A percentile compares a stretch with the other conserved stretches of the same genome.
Conservation (phyloP, 2,888 invertebrate genomes). For the Cinara cedri region DNA sequence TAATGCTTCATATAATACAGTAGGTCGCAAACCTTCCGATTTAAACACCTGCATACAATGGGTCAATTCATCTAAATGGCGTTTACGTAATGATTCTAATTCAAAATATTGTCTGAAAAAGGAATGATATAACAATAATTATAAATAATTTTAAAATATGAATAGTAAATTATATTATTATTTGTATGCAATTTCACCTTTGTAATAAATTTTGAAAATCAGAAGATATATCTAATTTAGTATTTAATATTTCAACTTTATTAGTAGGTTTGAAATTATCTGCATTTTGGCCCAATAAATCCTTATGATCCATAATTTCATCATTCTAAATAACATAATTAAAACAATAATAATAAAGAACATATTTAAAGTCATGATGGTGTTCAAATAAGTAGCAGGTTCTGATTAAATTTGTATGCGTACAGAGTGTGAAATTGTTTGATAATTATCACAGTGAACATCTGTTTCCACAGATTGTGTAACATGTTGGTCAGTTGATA, state of each 20-base stretch:
- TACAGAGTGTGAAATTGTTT: constrained; percentile 29
- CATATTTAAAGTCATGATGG: neutral
- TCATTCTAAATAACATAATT: constrained; percentile 24
- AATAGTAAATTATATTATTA: neutral
- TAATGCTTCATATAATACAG: constrained; percentile 52
- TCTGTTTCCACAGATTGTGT: constrained; percentile 29
- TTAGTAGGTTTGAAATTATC: constrained; percentile 14
- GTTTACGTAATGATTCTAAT: constrained; percentile 48
- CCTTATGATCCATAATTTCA: constrained; percentile 31
- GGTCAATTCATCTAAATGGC: constrained; percentile 48
- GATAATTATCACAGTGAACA: constrained; percentile 29
- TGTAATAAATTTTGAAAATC: constrained; percentile 43
- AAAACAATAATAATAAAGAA: neutral
- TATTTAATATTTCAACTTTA: constrained; percentile 16
- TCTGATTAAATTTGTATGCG: neutral
- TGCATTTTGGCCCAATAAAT: constrained; percentile 6
- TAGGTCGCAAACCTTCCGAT: constrained; percentile 30
- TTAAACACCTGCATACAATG: constrained; percentile 36
- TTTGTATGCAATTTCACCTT: constrained; percentile 11
- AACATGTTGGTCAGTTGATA: constrained; percentile 35
- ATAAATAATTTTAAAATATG: neutral
- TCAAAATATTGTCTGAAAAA: constrained; percentile 41
- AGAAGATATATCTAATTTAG: constrained; percentile 24
- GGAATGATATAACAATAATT: constrained; percentile 3
- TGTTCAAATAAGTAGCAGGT: neutral